Base-by-base conservation (phyloP, 2,888 invertebrate species). In the Bruchidius siliquastri region DNA sequence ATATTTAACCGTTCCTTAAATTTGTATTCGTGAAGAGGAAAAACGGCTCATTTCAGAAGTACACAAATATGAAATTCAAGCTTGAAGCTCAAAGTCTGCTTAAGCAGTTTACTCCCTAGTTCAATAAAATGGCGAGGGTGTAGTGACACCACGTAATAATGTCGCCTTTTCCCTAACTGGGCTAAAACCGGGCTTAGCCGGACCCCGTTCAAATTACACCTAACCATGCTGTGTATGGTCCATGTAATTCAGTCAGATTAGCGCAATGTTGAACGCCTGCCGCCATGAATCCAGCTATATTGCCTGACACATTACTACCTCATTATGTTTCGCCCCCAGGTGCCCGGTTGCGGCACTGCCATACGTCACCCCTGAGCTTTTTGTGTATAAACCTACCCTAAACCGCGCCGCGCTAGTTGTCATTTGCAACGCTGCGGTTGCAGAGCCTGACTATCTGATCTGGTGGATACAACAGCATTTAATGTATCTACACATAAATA, bases 161-260 rank as follows among this genome's bases (percentile, higher is more conserved):
- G 75, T 73, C 74, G 77, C 80, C 80, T 79, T 82, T 84, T 85
- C 84, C 83, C 83, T 79, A 83, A 82, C 79, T 79, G 81, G 85
- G 84, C 84, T 85, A 85, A 85, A 85, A 83, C 80, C 82, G 81
- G 81, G 84, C 83, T 85, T 85, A 84, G 79, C 79, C 76, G 82
- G 79, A 80, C 81, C 82, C 81, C 77, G 80, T 81, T 81, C 83
- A 81, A 85, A 84, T 85, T 86, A 85, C 84, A 83, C 82, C 81
- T 82, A 82, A 13, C 6, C 49, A 13, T 13, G 49, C 49, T 49
- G 49, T 49, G 18, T 13, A 49, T 13, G 49, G 49, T 49, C 49
- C 49, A 84, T 84, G 85, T 86, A 86, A 86, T 86, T 85, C 86
- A 84, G 85, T 85, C 85, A 86, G 86, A 86, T 86, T 86, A 86